phyloP scores from a whole-genome alignment of 2,797 vertebrate species.

The Steatocranus sp. region DNA sequence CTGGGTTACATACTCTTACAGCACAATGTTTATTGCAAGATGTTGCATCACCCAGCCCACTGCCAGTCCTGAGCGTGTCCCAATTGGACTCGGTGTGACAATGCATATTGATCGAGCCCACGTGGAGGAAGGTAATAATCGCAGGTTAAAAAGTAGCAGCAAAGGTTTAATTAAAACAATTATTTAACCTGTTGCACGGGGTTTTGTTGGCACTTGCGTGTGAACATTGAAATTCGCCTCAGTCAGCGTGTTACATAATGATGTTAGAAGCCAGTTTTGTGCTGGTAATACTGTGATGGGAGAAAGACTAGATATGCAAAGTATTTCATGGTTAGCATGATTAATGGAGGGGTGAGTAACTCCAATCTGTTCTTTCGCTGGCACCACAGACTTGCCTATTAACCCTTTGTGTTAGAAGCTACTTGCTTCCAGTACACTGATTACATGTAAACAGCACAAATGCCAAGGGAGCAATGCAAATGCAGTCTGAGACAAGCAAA shows the following conservation, averaged over 20 bases:
- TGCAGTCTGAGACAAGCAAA: background rate
- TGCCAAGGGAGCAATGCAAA: conserved; percentile 6
- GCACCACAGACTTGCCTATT: background rate
- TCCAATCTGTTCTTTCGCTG: background rate
- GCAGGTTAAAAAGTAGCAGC: background rate
- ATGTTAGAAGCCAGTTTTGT: background rate
- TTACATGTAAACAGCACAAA: background rate
- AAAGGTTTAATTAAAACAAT: background rate
- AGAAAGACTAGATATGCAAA: conserved; percentile 6
- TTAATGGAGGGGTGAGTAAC: conserved; percentile 1
- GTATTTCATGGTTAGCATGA: background rate
- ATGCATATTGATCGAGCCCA: conserved; percentile 29
- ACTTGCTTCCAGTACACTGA: background rate
- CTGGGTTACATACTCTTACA: conserved; percentile 42
- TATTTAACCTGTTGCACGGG: background rate
- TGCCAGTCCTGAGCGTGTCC: conserved; percentile 8
- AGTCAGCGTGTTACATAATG: background rate
- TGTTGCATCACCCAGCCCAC: conserved; percentile 42
- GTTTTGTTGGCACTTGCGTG: background rate
- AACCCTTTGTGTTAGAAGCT: background rate
- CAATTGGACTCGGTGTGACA: conserved; percentile 15
- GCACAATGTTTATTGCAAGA: conserved; percentile 34
- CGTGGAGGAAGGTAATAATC: background rate
- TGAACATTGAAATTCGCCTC: background rate
- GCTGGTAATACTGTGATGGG: background rate